Evolutionary conservation across 2,888 invertebrate species (phyloP), one percentile per base, ranked within the genome.

Genomic region (Nemapogon koenigi): DNA sequence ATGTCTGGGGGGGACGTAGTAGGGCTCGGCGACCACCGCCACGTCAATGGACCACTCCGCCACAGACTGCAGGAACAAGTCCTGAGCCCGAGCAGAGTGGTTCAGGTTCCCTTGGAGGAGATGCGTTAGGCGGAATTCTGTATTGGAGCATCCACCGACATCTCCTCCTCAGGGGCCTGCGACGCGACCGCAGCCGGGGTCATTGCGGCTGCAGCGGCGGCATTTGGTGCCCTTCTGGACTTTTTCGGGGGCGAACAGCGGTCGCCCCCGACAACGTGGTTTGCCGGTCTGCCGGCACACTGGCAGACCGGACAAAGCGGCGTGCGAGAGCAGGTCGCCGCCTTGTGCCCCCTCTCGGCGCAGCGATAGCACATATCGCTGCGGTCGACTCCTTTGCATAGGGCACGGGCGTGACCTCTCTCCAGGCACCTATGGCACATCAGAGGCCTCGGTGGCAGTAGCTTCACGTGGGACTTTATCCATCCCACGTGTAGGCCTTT

Each of bases 31-130:
- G 18, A 33, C 16, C 18, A 18, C 39, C 2, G 41, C 43, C 1
- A 47, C 22, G 4, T 41, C 32, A 0, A 43, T 39, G 14, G 16
- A 35, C 47, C 47, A 43, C 44, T 47, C 35, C 25, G 43, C 44
- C 36, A 43, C 32, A 26, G 14, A 33, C 32, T 43, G 44, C n/a
- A 43, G 17, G 10, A 44, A 10, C 2, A 47, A 36, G 17, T 45
- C 43, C 30, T 45, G 44, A 29, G 47, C 45, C 8, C 32, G 28
- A 18, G 43, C 41, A 14, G 31, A 43, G 43, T 47, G 47, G 31
- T 48, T 48, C 11, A 46, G 22, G 8, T 48, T 48, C 33, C 38
- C 40, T 37, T 46, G 46, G 6, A 41, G 22, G 19, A 22, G 6
- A 14, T 16, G 3, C 8, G 30, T 10, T 16, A 30, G n/a, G n/a